phyloP scores from a whole-genome alignment of 35 echinoderm and acorn worm species.

The Heliocidaris tuberculata region DNA sequence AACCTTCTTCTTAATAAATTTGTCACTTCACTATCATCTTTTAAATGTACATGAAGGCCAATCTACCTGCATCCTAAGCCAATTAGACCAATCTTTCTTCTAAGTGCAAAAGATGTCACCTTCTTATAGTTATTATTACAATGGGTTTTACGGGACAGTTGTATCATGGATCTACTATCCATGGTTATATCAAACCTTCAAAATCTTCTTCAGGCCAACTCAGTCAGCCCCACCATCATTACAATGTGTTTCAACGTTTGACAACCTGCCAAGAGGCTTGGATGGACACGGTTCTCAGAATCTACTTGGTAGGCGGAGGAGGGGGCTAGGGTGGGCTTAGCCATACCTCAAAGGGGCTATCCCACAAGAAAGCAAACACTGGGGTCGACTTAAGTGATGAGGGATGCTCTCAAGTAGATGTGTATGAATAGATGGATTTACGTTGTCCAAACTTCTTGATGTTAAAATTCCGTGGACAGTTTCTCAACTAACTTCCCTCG shows the following conservation, averaged over 20 bases:
- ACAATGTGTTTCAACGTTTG: not conserved
- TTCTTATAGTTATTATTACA: too few species aligned
- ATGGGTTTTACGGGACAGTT: too few species aligned
- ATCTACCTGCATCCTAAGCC: too few species aligned
- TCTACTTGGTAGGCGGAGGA: not conserved
- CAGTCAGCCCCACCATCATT: not conserved
- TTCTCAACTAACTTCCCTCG: not conserved
- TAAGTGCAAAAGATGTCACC: too few species aligned
- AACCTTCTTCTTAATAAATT: too few species aligned
- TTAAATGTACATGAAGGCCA: too few species aligned
- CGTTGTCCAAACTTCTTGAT: not conserved
- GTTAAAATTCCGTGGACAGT: not conserved
- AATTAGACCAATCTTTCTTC: too few species aligned
- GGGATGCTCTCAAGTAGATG: not conserved
- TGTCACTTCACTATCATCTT: too few species aligned
- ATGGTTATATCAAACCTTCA: not conserved
- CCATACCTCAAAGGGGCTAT: not conserved
- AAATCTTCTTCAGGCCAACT: not conserved
- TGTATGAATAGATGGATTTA: not conserved
- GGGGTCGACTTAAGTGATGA: not conserved
- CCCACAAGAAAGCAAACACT: not conserved
- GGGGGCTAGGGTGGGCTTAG: not conserved
- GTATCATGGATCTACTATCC: too few species aligned
- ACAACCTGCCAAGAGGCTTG: not conserved
- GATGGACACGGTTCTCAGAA: not conserved